Base-by-base conservation (phyloP, 2,797 vertebrate genomes). In the Furcifer pardalis region DNA sequence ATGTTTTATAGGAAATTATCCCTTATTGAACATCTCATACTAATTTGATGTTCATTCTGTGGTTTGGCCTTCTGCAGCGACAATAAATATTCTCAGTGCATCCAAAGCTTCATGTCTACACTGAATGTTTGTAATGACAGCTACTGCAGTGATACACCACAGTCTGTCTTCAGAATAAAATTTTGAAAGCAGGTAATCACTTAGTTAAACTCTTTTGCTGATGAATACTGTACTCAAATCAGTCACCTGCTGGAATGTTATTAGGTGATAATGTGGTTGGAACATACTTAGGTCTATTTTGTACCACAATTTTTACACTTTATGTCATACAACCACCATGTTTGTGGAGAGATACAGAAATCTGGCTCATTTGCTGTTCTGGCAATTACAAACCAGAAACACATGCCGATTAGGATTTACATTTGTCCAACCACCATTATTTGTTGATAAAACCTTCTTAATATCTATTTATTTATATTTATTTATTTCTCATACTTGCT, bases 201-300 rank as follows among this genome's bases (percentile, higher is more conserved):
- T 91, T 89, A 72, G 77, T 82, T 82, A 56, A 59, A 76, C 79
- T 69, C 73, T 56, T 92, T 84, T 91, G 13, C 86, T 94, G 74
- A 93, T 83, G 85, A 93, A 83, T 83, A 92, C 42, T 65, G 30
- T 89, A 79, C 92, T 93, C 91, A 91, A 89, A 84, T 93, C 83
- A 89, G 56, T 87, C 74, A 69, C 91, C 86, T 87, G 46, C 71
- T 87, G 86, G 87, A 88, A 82, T 89, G 73, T 79, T 89, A 91
- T 91, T 89, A 92, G 73, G 86, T 71, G 62, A 32, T 49, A n/a
- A 78, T 56, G 81, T 88, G 92, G 80, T 89, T 92, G 90, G 90
- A 89, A 91, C 91, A 92, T 91, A 93, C 86, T 89, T 82, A 84
- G 52, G 88, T 68, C 83, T 86, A 77, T 81, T 92, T 95, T 90